phyloP scores from a whole-genome alignment of 2,797 vertebrate genomes.

The Alca torda region DNA sequence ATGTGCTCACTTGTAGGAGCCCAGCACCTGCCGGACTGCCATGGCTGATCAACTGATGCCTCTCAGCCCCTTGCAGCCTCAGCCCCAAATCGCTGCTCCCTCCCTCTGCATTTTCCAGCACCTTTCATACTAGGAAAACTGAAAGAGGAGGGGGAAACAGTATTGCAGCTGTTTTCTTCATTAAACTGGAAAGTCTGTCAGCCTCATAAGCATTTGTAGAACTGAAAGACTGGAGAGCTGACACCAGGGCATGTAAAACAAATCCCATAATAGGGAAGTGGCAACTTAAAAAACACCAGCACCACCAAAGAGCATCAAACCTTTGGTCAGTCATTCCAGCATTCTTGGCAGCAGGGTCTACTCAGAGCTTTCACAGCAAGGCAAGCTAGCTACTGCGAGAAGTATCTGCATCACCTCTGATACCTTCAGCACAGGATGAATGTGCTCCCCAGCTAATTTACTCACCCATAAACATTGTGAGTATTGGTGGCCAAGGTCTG shows the following conservation, averaged over 20 bases:
- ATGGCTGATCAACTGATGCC: background rate
- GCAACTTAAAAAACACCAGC: background rate
- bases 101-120: background rate
- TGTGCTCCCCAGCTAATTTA: background rate
- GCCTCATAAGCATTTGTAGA: background rate
- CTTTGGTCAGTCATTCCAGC: background rate
- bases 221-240: background rate
- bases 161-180: background rate
- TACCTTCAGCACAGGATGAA: background rate
- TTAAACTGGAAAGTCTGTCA: background rate
- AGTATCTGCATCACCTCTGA: background rate
- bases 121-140: background rate
- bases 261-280: background rate
- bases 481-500: background rate
- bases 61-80: background rate
- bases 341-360: background rate
- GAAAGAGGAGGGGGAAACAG: background rate
- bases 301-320: background rate
- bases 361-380: background rate
- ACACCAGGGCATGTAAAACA: background rate
- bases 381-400: background rate
- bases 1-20: background rate
- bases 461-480: background rate
- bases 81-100: background rate
- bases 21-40: fast-evolving